These are phyloP conservation scores for Drosophila lini DNA, from an alignment of 1,140 invertebrate genomes.

Conservation along the genomic window DNA sequence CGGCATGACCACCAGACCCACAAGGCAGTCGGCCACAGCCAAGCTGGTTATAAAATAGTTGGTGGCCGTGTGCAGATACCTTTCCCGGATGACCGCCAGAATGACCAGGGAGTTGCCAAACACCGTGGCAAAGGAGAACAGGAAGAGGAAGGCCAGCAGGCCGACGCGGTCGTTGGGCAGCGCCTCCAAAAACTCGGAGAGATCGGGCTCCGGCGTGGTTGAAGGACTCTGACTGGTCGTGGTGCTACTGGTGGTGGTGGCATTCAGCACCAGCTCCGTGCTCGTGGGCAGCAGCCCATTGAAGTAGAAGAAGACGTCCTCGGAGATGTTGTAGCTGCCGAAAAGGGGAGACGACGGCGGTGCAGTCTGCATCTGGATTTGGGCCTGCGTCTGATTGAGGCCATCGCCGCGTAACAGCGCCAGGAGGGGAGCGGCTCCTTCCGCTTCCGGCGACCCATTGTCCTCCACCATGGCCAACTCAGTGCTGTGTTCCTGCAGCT, in stretches of 20 bases:
- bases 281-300: constrained; percentile 70
- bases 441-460: constrained; percentile 58
- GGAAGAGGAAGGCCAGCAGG: constrained; percentile 92
- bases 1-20: constrained; percentile 98
- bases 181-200: constrained; percentile 81
- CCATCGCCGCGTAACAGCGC: constrained; percentile 60
- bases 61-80: constrained; percentile 96
- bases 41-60: constrained; percentile 99
- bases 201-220: constrained; percentile 74
- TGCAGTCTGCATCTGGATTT: constrained; percentile 3
- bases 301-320: constrained; percentile 80
- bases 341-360: constrained; percentile 55
- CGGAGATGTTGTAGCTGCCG: constrained; percentile 80
- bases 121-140: constrained; percentile 96
- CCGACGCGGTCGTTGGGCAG: constrained; percentile 90
- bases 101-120: constrained; percentile 99
- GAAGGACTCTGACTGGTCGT: constrained; percentile 17
- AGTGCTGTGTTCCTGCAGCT: constrained; percentile 58
- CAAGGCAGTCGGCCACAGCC: constrained; percentile 97
- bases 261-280: constrained; percentile 53
- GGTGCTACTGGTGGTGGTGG: constrained; percentile 21
- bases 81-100: constrained; percentile 94
- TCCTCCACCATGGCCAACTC: constrained; percentile 46
- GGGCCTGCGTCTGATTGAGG: constrained; percentile 56
- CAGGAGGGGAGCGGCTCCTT: constrained; percentile 54